phyloP scores from a whole-genome alignment of 64 coral and sea anemone species.

The Hydrozoanthus tunicans region DNA sequence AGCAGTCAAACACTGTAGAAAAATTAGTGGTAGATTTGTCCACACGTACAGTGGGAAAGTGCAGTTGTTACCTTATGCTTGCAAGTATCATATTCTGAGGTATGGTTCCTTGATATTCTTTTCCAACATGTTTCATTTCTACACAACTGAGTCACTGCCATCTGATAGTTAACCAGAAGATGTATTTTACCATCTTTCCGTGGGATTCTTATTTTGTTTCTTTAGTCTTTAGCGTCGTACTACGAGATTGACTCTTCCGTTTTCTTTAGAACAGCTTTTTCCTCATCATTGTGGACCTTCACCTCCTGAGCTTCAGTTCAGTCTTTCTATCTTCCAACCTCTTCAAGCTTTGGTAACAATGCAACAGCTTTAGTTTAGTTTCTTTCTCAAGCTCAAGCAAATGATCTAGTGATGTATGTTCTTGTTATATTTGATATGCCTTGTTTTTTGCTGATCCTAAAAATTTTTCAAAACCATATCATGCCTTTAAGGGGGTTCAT shows the following conservation, averaged over 20 bases:
- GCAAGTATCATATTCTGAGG: conserved; percentile 4
- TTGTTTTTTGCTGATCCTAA: conserved; percentile 42
- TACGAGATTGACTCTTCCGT: conserved; percentile 21
- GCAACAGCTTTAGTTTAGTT: conserved; percentile 3
- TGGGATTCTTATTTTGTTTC: conserved; percentile 11
- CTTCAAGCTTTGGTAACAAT: conserved; percentile 24
- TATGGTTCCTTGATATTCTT: conserved; percentile 27
- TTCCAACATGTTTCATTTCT: background rate
- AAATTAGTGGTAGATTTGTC: conserved; percentile 59
- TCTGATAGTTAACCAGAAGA: conserved; percentile 7
- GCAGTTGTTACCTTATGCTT: background rate
- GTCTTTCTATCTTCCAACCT: conserved; percentile 46
- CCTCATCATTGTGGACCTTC: conserved; percentile 29
- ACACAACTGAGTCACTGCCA: background rate
- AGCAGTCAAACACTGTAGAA: background rate
- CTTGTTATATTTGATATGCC: background rate
- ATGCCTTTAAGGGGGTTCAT: too few relatives aligned
- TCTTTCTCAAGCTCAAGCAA: conserved; percentile 4
- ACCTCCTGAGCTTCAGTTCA: background rate
- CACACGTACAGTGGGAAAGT: conserved; percentile 67
- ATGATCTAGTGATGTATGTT: background rate
- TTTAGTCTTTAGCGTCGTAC: background rate
- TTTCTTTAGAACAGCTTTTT: conserved; percentile 23
- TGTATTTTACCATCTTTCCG: conserved; percentile 28
- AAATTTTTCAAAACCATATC: conserved; percentile 47